These are phyloP conservation scores for Mormyrus iriodes DNA, from an alignment of 2,113 vertebrate species.

Conservation along the genomic window DNA sequence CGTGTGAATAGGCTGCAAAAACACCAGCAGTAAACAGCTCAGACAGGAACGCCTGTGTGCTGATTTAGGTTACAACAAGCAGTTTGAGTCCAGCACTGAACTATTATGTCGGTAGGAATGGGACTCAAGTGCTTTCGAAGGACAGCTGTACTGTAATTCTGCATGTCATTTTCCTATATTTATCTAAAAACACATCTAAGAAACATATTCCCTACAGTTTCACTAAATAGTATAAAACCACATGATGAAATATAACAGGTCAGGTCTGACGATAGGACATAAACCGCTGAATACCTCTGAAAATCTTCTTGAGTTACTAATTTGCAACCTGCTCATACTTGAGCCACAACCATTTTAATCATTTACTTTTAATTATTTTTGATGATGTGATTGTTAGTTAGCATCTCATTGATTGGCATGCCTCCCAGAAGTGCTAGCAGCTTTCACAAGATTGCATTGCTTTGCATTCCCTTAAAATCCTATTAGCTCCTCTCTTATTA, in stretches of 20 bases:
- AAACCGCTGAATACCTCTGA: neutral
- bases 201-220: neutral
- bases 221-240: neutral
- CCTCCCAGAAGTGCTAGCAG: neutral
- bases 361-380: constrained; percentile 16
- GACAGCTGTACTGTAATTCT: constrained; percentile 6
- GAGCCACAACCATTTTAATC: neutral
- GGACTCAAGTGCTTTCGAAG: neutral
- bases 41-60: neutral
- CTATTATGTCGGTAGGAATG: neutral
- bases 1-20: neutral
- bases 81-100: neutral
- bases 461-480: neutral
- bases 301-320: neutral
- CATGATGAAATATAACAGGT: neutral
- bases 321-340: neutral
- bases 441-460: neutral
- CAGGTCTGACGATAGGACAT: neutral
- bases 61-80: neutral
- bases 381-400: constrained; percentile 6
- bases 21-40: neutral
- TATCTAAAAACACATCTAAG: neutral
- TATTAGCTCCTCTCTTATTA: neutral
- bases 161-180: neutral
- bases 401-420: neutral